Evolutionary conservation across 2,113 vertebrate species (phyloP), one percentile per base, ranked within the genome.

Genomic region (Dolichallabes microphthalmus): DNA sequence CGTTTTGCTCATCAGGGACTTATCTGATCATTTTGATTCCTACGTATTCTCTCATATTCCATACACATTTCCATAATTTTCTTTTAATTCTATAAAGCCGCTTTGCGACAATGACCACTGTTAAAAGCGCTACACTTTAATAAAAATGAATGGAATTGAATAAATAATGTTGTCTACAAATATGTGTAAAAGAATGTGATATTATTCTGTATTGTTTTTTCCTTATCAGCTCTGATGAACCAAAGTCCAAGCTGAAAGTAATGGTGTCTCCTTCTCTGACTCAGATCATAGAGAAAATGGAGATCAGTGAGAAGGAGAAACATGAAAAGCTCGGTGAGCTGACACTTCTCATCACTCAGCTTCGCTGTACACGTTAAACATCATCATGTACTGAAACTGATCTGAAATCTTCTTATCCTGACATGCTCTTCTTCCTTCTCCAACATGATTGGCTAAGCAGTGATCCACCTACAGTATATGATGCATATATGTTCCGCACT

Each of bases 221-320:
- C 0, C 13, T 39, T 39, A 4, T 60, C 90, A 97, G 96, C 87
- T 92, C 94, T 0, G 94, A 96, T 60, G 94, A 96, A 86, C 92
- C 94, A 61, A 93, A 92, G 89, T 90, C 92, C 50, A 92, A 90
- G 82, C 91, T 97, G 88, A 92, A 91, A 0, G 78, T 95, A 86
- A 96, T 93, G 89, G 95, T 94, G 86, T 94, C 96, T 82, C 91
- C 91, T 58, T 94, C 95, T 57, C 90, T 97, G 91, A 91, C 93
- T 85, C 93, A 95, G 88, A 93, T 93, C 64, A 68, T 96, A 89
- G 93, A 95, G 89, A 95, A 95, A 89, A 91, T 96, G 87, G 92
- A 92, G 39, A 17, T 95, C 78, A 88, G 55, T 76, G 88, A 58
- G 55, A 91, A 50, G 76, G 90, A 0, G 84, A 88, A 91, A 68